Evolutionary conservation across 2,797 vertebrate species (phyloP), one percentile per base, ranked within the genome.

Genomic region (Cyprinella venusta): DNA sequence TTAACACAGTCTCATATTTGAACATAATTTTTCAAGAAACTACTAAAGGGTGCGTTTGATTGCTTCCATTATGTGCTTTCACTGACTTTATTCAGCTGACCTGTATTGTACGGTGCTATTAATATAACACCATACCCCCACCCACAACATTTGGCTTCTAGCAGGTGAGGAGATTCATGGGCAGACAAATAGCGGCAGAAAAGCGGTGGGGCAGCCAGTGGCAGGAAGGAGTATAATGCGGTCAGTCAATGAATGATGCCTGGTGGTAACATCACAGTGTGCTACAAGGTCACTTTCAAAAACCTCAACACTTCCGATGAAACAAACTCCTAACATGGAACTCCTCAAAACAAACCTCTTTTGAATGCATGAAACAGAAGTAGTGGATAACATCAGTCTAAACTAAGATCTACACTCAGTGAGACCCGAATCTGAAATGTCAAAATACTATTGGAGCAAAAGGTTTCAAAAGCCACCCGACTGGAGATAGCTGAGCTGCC

Each of bases 261-360:
- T 59, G 72, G 24, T 76, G 63, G 48, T 54, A 33, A 52, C 63
- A 56, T 68, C 72, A 54, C 81, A 68, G 50, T 40, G 10, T 76
- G 72, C 18, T 15, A 33, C 72, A 82, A 82, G 81, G 72, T 82
- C 64, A 69, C 72, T 56, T 69, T 68, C 36, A 75, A 76, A 81
- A 63, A 40, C 59, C 30, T 30, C 15, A 19, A 75, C n/a, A 40
- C 59, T 48, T 16, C 33, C 2, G 3, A 21, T 65, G n/a, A 38
- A 80, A 40, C 12, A 42, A 56, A 42, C 10, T 67, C n/a, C 48
- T 21, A 54, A 75, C 10, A 36, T 38, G 5, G 30, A n/a, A 81
- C 21, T 54, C 42, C 30, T 74, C 8, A 81, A 74, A 24, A 48
- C 9, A 64, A 36, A 50, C 10, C 68, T 24, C 15, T 63, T 63